These are phyloP conservation scores for Arctia plantaginis DNA, from an alignment of 2,888 invertebrate species.

Conservation along the genomic window DNA sequence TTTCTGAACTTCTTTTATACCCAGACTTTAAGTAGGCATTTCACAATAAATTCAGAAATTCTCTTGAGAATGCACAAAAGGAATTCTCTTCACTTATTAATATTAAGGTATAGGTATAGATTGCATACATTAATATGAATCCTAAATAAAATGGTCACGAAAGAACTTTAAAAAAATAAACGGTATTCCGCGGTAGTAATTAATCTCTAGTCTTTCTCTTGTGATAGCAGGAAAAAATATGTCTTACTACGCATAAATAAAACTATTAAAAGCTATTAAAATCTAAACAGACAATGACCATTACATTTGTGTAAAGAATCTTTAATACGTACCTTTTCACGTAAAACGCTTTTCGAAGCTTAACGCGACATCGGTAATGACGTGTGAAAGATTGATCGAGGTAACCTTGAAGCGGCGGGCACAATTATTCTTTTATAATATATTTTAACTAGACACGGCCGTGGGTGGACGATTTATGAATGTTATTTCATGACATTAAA, in stretches of 20 bases:
- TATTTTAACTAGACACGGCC: constrained; percentile 57
- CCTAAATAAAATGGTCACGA: too few relatives aligned
- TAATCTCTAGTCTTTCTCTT: neutral
- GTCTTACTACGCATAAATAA: neutral
- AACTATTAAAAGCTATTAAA: constrained; percentile 35
- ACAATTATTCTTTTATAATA: constrained; percentile 60
- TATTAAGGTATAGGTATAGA: too few relatives aligned
- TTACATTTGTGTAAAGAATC: constrained; percentile 29
- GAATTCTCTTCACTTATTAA: too few relatives aligned
- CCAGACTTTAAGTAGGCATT: too few relatives aligned
- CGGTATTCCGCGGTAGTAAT: neutral
- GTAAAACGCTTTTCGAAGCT: constrained; percentile 59
- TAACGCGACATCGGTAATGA: constrained; percentile 68
- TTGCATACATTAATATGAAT: too few relatives aligned
- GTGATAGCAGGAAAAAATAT: neutral
- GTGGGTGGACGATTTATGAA: constrained; percentile 58
- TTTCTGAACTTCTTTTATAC: too few relatives aligned
- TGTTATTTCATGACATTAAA: constrained; percentile 54
- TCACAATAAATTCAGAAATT: too few relatives aligned
- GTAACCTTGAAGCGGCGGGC: constrained; percentile 55
- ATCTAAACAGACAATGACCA: constrained; percentile 45
- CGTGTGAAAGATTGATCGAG: constrained; percentile 61
- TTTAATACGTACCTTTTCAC: constrained; percentile 48
- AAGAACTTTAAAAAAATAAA: neutral
- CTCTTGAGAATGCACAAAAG: too few relatives aligned